phyloP scores from a whole-genome alignment of 2,797 vertebrate species.

The Neomorphus geoffroyi region DNA sequence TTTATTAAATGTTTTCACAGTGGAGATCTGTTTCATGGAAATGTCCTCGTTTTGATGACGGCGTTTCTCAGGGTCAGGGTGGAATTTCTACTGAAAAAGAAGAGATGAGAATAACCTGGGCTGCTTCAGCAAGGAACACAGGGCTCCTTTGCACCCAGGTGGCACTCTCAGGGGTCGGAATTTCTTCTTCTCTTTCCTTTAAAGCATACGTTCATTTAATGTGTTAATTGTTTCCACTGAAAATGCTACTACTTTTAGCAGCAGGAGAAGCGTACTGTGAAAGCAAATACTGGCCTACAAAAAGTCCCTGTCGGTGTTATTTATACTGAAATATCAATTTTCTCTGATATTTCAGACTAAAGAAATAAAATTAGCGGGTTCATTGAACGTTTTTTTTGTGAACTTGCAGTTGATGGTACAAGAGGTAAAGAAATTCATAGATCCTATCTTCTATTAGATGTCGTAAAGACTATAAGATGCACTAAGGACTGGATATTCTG shows the following conservation, averaged over 20 bases:
- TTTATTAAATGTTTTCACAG: constrained; percentile 16
- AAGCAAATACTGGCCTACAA: neutral
- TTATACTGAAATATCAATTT: rapidly evolving
- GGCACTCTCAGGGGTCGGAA: neutral
- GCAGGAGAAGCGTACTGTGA: neutral
- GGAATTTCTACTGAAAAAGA: neutral
- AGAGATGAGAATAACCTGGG: neutral
- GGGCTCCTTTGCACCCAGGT: neutral
- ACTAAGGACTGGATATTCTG: neutral
- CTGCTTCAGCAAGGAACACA: rapidly evolving
- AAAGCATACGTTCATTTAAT: rapidly evolving
- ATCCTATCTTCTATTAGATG: rapidly evolving
- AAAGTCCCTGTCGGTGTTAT: neutral
- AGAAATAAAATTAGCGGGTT: neutral
- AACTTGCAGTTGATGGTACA: neutral
- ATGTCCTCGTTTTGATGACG: neutral
- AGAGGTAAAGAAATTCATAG: neutral
- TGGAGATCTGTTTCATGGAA: constrained; percentile 29
- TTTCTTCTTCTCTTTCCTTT: neutral
- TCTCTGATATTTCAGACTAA: neutral
- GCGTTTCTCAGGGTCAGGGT: constrained; percentile 38
- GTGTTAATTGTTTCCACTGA: rapidly evolving
- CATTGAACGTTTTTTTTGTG: too few species aligned
- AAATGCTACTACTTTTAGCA: neutral
- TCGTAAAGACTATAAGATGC: neutral